Base-by-base conservation (phyloP, 2,113 vertebrate genomes). In the Macquaria ambigua region DNA sequence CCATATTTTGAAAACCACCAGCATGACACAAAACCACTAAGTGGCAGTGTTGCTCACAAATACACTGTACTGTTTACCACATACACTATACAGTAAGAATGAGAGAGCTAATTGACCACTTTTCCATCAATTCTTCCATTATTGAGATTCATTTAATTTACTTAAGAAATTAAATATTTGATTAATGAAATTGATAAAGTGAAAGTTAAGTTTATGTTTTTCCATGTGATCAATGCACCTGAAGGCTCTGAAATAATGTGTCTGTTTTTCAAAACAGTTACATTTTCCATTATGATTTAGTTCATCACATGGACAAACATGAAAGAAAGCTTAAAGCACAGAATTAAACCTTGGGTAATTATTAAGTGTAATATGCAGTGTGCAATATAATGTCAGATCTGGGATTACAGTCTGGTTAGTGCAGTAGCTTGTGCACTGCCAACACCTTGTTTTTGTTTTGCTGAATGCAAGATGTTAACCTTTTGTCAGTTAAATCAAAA, bases 21-120 rank as follows among this genome's bases (percentile, higher is more conserved):
- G 31, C 75, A 4, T 31, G 3, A 83, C 46, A 41, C 1, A 16
- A 21, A 3, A 68, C 88, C 95, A 91, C 92, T 79, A 69, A 37
- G 81, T 34, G 90, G 90, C 89, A 86, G 87, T 82, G 75, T 90
- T 92, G 77, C 37, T 39, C 15, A 69, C 3, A 46, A 46, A 83
- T 68, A 28, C 16, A 63, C 15, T 21, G 1, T 10, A 15, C 28
- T 50, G 6, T 56, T 1, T 41, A 34, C 25, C 12, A 8, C 43
- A 39, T 31, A 61, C 18, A 34, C 2, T 31, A 28, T 34, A 34
- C 34, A 34, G 34, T 34, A 34, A 18, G 15, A 67, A 18, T 15
- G 1, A 55, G 14, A 12, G 71, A 2, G 41, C 50, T 64, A 25
- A 48, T 3, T 62, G 3, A 69, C 34, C 5, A 12, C 5, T 9